Evolutionary conservation across 1,140 invertebrate genomes (phyloP), one percentile per base, ranked within the genome.

Genomic region (Drosophila chauvacae): DNA sequence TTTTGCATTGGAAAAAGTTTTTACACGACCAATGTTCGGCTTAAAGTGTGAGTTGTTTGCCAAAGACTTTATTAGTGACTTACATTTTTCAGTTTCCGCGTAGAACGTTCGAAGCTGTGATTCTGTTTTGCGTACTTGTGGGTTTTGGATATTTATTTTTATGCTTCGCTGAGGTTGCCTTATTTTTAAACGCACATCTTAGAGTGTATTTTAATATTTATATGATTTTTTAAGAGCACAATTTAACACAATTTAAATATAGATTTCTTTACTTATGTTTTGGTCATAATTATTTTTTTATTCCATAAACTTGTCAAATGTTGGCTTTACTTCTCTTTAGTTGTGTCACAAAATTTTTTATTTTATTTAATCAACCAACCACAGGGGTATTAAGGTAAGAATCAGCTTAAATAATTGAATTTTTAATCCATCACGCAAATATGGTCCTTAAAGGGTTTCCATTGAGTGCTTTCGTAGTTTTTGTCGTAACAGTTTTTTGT

Each of bases 31-130:
- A 63, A 28, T 35, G 41, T 37, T 35, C 13, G 13, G 18, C 10
- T 51, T 42, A 13, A 41, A 39, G 33, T 20, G 16, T 65, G 28
- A 51, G 30, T 13, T 55, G 62, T 68, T 68, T 55, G 30, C 39
- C 11, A 23, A 64, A 41, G 30, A 53, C 61, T 70, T 68, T 42
- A 59, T 51, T 44, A 68, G 63, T 55, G 20, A 70, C 66, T 70
- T 68, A 70, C 62, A 50, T 55, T 45, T 35, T 45, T 26, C 13
- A 28, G 44, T 33, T 51, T 35, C 14, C 51, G 20, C 51, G 51
- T 10, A 7, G 18, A 23, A 16, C 4, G 2, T 6, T 26, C 35
- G 14, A 23, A 7, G 16, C 28, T 58, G n/a, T 28, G 55, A n/a
- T n/a, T 56, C 9, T 37, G 18, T 55, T 55, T 37, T 37, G 35